Evolutionary conservation across 2,888 invertebrate species (phyloP), one percentile per base, ranked within the genome.

Genomic region (Liopterus haemorrhoidalis): DNA sequence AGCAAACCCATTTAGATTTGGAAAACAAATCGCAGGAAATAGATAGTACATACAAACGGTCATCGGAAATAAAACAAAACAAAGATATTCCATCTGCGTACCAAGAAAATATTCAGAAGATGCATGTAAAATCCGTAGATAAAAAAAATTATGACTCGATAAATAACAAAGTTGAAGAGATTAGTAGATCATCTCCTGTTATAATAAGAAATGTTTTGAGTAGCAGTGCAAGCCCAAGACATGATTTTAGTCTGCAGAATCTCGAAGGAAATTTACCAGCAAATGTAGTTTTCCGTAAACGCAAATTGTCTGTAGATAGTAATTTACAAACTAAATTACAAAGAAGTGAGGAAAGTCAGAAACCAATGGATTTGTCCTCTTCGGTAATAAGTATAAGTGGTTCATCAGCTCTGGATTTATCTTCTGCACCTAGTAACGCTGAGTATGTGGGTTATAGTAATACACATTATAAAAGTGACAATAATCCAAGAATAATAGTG

Each of bases 1-100:
- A 69, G 32, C 71, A 73, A 30, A 63, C 65, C 15, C 65, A 66
- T 14, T 48, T 45, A 20, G 39, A 48, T 14, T 11, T 32, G 12
- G 46, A 46, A 15, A 21, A 45, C 14, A 38, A 45, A 32, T 24
- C 20, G 20, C 4, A 15, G 14, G 15, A 36, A 19, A 20, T 20
- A 11, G n/a, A 18, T 36, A 20, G 15, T 15, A 44, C 31, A 39
- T 38, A 39, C 25, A 32, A 30, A 39, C 32, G 16, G 24, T 20
- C 14, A 12, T 19, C 12, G 18, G 11, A 18, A 24, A 24, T 4
- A 24, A 24, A 14, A 12, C 22, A 24, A 32, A 22, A 16, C 22
- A 21, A 18, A n/a, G 1, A 65, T 69, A 68, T 74, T 2, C 74
- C 79, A 36, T 14, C 3, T 21, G 19, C 21, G n/a, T n/a, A 36